Percentiles rank a stretch among this genome's conserved stretches.
Conservation (phyloP, 2,797 vertebrate genomes). For the Brotula barbata region DNA sequence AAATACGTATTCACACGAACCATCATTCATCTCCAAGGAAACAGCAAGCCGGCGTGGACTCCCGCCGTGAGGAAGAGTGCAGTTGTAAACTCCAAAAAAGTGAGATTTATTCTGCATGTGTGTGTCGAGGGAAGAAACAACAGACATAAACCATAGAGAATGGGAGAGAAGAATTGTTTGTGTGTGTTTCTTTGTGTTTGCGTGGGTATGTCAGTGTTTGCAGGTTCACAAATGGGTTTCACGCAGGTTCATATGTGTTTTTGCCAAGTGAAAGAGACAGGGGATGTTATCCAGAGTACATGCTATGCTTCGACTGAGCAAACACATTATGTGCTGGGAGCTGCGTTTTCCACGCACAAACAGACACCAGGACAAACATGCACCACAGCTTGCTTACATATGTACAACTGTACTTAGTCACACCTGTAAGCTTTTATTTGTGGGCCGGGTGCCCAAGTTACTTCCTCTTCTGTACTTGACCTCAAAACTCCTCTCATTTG, state of each 20-base stretch:
- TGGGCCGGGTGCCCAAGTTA: constrained; percentile 63
- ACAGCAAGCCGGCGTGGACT: constrained; percentile 29
- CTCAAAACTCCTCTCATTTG: constrained; percentile 77
- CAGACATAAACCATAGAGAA: background rate
- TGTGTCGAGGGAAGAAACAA: constrained; percentile 13
- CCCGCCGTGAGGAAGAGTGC: constrained; percentile 27
- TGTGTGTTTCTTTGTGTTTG: constrained; percentile 6
- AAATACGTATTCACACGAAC: constrained; percentile 15
- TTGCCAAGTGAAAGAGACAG: constrained; percentile 57
- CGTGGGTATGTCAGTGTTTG: constrained; percentile 10
- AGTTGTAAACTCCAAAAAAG: constrained; percentile 13
- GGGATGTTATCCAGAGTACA: constrained; percentile 62
- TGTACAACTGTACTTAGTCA: constrained; percentile 60
- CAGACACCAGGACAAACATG: constrained; percentile 75
- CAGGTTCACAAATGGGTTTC: constrained; percentile 29
- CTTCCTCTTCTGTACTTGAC: constrained; percentile 77
- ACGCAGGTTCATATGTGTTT: constrained; percentile 52
- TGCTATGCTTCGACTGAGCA: constrained; percentile 64
- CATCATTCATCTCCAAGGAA: constrained; percentile 42
- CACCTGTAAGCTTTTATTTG: constrained; percentile 81
- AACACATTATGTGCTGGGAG: constrained; percentile 72
- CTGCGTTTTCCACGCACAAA: constrained; percentile 71
- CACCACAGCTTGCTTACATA: constrained; percentile 71
- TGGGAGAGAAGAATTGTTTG: background rate
- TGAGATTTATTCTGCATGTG: background rate